A percentile compares a stretch with the other conserved stretches of the same genome.
phyloP scores from a whole-genome alignment of 1,140 invertebrate species.

The Drosophila lini region DNA sequence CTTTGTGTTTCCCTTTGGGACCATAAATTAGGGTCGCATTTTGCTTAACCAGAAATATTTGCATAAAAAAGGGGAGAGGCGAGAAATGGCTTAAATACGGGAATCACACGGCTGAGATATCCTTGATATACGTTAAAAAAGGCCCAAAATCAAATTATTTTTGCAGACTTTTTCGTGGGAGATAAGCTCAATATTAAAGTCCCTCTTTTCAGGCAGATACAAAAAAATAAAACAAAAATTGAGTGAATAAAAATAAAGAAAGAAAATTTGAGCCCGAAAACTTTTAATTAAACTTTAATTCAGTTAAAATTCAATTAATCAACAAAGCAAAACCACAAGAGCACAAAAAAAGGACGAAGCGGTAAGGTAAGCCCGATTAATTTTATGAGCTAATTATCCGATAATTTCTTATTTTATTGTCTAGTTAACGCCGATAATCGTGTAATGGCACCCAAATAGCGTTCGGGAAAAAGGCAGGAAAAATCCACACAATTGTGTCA shows the following conservation, averaged over 20 bases:
- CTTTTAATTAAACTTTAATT: conserved; percentile 21
- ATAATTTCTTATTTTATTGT: conserved; percentile 64
- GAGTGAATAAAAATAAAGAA: not conserved
- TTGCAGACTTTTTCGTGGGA: not conserved
- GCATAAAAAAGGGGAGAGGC: conserved; percentile 48
- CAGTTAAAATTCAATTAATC: conserved; percentile 30
- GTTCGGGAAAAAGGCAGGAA: conserved; percentile 1
- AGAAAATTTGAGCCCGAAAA: conserved; percentile 15
- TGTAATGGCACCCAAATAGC: conserved; percentile 34
- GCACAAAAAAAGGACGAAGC: not conserved
- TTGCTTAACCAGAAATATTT: conserved; percentile 64
- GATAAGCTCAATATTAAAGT: conserved; percentile 20
- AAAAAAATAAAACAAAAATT: conserved; percentile 4
- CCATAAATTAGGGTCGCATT: conserved; percentile 51
- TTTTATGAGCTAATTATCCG: conserved; percentile 58
- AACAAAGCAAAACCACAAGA: conserved; percentile 14
- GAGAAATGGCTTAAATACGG: conserved; percentile 57
- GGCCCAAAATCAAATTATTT: conserved; percentile 35
- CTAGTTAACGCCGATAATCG: conserved; percentile 65
- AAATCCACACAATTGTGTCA: conserved; percentile 43
- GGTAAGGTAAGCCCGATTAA: conserved; percentile 60
- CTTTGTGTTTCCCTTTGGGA: conserved; percentile 7
- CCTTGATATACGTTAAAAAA: conserved; percentile 31
- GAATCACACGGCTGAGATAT: conserved; percentile 56
- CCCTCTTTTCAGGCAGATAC: conserved; percentile 2